Conservation (phyloP, 2,113 vertebrate species). For the Tragulus kanchil region DNA sequence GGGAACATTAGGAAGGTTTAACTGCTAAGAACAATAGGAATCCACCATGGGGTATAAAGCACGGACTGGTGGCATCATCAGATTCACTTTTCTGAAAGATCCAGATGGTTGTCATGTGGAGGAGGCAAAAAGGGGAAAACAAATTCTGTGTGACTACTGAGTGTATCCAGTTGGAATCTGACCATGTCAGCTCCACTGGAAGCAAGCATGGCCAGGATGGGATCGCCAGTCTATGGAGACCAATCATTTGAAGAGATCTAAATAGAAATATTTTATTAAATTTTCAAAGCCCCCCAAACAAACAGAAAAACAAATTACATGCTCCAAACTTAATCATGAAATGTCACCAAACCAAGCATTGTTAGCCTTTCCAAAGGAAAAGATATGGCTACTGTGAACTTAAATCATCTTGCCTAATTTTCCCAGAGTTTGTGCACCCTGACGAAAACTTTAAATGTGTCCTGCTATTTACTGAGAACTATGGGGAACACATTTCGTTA, state of each 20-base stretch:
- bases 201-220: neutral
- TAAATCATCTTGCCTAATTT: neutral
- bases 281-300: neutral
- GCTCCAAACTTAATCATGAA: neutral
- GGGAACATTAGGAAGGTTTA: neutral
- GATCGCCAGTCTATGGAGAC: neutral
- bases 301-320: neutral
- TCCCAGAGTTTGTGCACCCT: neutral
- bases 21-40: neutral
- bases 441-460: neutral
- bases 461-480: neutral
- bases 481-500: neutral
- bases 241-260: neutral
- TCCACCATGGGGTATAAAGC: neutral
- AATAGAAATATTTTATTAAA: neutral
- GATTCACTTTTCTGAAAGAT: constrained; percentile 5
- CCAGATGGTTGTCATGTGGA: neutral
- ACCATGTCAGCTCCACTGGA: neutral
- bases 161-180: neutral
- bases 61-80: neutral
- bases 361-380: neutral
- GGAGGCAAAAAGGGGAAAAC: neutral
- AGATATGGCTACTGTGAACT: neutral
- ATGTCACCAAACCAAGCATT: neutral
- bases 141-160: neutral